A percentile compares a stretch with the other conserved stretches of the same genome.
These are phyloP conservation scores for Drosophila antonietae DNA, from an alignment of 2,888 invertebrate species.

Conservation along the genomic window DNA sequence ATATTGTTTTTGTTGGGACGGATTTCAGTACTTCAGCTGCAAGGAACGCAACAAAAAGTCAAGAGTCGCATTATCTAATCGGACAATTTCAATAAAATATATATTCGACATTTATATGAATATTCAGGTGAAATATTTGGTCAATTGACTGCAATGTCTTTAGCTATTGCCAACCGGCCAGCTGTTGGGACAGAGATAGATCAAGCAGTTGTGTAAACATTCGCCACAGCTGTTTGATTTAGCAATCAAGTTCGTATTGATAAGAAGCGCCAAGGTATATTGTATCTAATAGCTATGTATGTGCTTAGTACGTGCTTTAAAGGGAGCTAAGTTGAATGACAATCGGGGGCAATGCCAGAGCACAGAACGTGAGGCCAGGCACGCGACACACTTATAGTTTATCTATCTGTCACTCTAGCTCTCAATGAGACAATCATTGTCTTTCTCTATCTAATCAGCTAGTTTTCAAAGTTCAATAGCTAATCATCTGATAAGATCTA, in stretches of 20 bases:
- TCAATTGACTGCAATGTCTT: neutral
- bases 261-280: neutral
- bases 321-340: neutral
- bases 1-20: slow-evolving; percentile 29
- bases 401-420: neutral
- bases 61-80: slow-evolving; percentile 34
- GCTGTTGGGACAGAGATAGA: too few species aligned
- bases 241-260: neutral
- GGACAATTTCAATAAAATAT: slow-evolving; percentile 28
- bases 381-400: slow-evolving; percentile 14
- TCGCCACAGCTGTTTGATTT: slow-evolving; percentile 48
- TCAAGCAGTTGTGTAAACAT: slow-evolving; percentile 31
- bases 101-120: slow-evolving; percentile 21
- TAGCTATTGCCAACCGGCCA: neutral
- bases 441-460: slow-evolving; percentile 52
- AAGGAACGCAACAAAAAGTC: neutral
- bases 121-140: slow-evolving; percentile 11
- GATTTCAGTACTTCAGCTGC: slow-evolving; percentile 28
- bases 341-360: neutral
- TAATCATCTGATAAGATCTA: slow-evolving; percentile 56
- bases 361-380: slow-evolving; percentile 1
- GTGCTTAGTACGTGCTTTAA: neutral
- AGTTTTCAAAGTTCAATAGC: slow-evolving; percentile 27
- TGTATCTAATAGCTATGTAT: neutral
- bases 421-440: slow-evolving; percentile 15